These are phyloP conservation scores for Scophthalmus maximus DNA, from an alignment of 2,113 vertebrate species.

Conservation along the genomic window DNA sequence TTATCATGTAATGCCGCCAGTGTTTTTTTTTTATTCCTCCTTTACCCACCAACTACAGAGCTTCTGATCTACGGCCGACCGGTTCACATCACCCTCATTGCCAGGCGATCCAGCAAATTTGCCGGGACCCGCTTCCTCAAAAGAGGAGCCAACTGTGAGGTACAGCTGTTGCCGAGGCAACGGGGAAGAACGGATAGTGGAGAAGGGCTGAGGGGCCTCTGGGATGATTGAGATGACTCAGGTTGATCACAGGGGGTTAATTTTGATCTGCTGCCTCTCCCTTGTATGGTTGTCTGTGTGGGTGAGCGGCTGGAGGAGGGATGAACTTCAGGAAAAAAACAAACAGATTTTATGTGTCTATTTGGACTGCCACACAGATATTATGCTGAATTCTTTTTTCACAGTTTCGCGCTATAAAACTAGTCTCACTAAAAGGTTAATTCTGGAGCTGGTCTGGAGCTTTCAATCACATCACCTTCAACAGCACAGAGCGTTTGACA, in stretches of 20 bases:
- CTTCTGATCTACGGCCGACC: slow-evolving; percentile 95
- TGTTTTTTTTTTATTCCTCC: slow-evolving; percentile 47
- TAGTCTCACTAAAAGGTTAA: background rate
- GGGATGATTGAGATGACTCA: slow-evolving; percentile 65
- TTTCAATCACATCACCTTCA: too few relatives aligned
- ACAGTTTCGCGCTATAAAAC: too few relatives aligned
- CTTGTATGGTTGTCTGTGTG: slow-evolving; percentile 48
- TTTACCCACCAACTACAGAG: slow-evolving; percentile 86
- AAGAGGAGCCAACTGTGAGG: slow-evolving; percentile 96
- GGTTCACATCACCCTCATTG: slow-evolving; percentile 95
- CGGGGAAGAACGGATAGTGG: slow-evolving; percentile 40
- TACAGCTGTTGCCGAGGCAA: slow-evolving; percentile 76
- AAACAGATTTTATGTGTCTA: background rate
- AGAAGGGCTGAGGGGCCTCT: slow-evolving; percentile 24
- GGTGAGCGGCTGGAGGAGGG: slow-evolving; percentile 13
- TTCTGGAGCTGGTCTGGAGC: too few relatives aligned
- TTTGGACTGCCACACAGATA: background rate
- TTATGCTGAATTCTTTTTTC: background rate
- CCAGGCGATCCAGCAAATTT: slow-evolving; percentile 96
- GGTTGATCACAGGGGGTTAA: slow-evolving; percentile 60
- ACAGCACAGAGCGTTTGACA: too few relatives aligned
- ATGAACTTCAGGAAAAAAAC: background rate
- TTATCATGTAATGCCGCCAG: background rate
- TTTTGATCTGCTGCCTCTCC: slow-evolving; percentile 43
- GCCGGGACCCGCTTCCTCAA: slow-evolving; percentile 98